Conservation (phyloP, 1,140 invertebrate species). For the Neodiprion virginianus region DNA sequence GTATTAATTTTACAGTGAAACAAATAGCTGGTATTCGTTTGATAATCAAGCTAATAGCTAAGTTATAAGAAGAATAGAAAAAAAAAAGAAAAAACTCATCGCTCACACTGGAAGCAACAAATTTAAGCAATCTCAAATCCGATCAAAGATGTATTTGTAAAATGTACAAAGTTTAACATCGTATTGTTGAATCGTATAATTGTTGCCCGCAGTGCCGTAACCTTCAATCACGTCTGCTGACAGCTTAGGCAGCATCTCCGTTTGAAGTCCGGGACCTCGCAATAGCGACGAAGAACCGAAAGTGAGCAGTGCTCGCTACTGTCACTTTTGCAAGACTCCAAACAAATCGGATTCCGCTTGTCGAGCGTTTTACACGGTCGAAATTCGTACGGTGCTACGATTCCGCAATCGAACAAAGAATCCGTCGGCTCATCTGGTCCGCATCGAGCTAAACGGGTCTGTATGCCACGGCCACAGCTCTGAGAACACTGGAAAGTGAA, state of each 20-base stretch:
- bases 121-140: too few relatives aligned
- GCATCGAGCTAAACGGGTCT: constrained; percentile 71
- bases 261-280: constrained; percentile 62
- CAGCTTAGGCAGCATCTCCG: constrained; percentile 66
- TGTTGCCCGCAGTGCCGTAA: too few relatives aligned
- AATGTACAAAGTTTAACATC: too few relatives aligned
- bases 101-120: too few relatives aligned
- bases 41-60: too few relatives aligned
- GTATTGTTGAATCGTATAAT: too few relatives aligned
- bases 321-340: constrained; percentile 52
- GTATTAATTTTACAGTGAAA: too few relatives aligned
- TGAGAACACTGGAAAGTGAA: constrained; percentile 73
- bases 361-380: constrained; percentile 46
- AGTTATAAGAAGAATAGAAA: too few relatives aligned
- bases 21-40: too few relatives aligned
- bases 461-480: constrained; percentile 75
- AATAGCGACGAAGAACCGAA: constrained; percentile 61
- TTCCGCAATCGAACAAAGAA: constrained; percentile 61
- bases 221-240: background rate
- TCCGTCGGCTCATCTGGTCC: constrained; percentile 58
- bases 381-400: constrained; percentile 50
- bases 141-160: too few relatives aligned
- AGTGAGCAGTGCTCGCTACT: constrained; percentile 59
- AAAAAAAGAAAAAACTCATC: too few relatives aligned
- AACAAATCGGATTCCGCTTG: constrained; percentile 38